phyloP scores from a whole-genome alignment of 2,113 vertebrate species.

The Pseudonaja textilis region DNA sequence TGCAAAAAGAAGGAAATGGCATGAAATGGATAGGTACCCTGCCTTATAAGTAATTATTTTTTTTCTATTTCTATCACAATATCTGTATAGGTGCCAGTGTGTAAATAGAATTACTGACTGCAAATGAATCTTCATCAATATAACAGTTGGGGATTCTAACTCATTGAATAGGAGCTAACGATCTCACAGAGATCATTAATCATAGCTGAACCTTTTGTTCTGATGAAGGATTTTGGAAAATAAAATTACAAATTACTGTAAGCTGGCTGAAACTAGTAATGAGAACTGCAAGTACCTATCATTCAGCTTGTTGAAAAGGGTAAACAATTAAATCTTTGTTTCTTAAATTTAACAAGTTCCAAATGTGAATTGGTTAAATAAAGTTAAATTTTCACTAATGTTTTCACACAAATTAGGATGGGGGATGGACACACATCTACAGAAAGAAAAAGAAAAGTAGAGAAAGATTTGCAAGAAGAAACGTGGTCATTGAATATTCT shows the following conservation, averaged over 20 bases:
- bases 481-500: not conserved
- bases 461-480: not conserved
- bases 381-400: not conserved
- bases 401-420: not conserved
- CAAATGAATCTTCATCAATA: not conserved
- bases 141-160: not conserved
- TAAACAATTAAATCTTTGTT: not conserved
- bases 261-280: not conserved
- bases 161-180: not conserved
- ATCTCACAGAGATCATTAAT: not conserved
- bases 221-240: not conserved
- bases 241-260: not conserved
- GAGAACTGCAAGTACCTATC: not conserved
- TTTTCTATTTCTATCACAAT: not conserved
- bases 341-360: not conserved
- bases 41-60: not conserved
- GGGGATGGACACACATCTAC: not conserved
- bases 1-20: not conserved
- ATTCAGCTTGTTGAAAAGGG: not conserved
- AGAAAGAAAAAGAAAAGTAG: not conserved
- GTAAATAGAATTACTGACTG: not conserved
- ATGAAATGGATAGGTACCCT: not conserved
- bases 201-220: not conserved
- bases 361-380: not conserved
- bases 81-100: not conserved